A percentile compares a stretch with the other conserved stretches of the same genome.
These are phyloP conservation scores for Helicoverpa armigera DNA, from an alignment of 1,140 invertebrate genomes.

Conservation along the genomic window DNA sequence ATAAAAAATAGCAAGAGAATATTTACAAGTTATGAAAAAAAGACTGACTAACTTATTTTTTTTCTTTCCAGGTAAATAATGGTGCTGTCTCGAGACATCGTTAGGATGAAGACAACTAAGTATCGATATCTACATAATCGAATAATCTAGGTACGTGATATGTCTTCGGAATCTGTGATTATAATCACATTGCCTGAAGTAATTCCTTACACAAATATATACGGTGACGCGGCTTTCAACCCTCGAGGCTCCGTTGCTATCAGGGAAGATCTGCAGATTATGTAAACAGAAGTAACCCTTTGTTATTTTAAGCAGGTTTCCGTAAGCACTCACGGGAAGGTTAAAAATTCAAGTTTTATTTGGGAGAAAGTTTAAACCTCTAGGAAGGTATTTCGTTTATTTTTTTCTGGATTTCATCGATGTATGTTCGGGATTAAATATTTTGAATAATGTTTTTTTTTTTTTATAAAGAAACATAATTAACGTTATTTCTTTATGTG, in stretches of 20 bases:
- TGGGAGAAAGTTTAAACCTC: background rate
- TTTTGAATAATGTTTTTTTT: too few relatives aligned
- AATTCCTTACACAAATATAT: conserved; percentile 31
- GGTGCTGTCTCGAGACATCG: background rate
- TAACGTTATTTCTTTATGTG: background rate
- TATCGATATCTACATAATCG: conserved; percentile 7
- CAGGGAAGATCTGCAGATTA: conserved; percentile 18
- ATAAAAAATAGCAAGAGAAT: too few relatives aligned
- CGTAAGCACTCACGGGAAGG: conserved; percentile 14
- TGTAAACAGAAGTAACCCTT: conserved; percentile 48
- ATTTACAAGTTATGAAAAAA: too few relatives aligned
- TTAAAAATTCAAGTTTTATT: background rate
- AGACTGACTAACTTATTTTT: background rate
- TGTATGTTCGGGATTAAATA: background rate
- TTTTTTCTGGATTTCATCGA: background rate
- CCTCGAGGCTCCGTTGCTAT: conserved; percentile 21
- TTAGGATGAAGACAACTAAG: background rate
- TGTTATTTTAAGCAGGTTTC: conserved; percentile 49
- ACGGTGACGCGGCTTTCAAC: conserved; percentile 4
- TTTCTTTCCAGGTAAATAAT: conserved; percentile 44
- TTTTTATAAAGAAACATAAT: too few relatives aligned
- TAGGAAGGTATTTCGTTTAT: background rate
- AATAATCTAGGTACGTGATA: conserved; percentile 40
- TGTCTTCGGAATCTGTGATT: conserved; percentile 24
- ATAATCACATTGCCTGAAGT: conserved; percentile 29